Conservation (phyloP, 53 echinoderm and acorn worm species). For the Luidia sarsii region DNA sequence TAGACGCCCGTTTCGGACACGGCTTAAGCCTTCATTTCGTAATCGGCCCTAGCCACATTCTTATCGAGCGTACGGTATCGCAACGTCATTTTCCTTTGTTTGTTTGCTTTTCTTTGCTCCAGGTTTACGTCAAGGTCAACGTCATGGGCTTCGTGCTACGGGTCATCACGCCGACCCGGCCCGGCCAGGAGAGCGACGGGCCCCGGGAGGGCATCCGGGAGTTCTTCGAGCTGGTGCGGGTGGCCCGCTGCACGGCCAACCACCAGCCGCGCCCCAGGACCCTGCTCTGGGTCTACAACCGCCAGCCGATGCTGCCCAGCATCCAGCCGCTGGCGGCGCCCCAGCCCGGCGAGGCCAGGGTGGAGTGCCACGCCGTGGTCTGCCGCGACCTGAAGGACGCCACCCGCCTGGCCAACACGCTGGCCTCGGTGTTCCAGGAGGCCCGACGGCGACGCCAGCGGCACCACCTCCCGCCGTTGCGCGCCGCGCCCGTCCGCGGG, state of each 20-base stretch:
- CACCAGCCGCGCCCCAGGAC: constrained; percentile 59
- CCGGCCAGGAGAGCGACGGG: not conserved
- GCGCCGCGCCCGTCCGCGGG: constrained; percentile 4
- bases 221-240: constrained; percentile 40
- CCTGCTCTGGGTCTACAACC: constrained; percentile 48
- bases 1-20: no score
- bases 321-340: not conserved
- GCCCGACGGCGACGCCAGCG: not conserved
- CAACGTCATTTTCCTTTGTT: no score
- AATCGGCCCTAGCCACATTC: no score
- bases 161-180: constrained; percentile 1
- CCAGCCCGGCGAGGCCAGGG: not conserved
- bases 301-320: not conserved
- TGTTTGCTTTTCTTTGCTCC: not conserved
- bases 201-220: constrained; percentile 21
- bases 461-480: not conserved
- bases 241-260: constrained; percentile 61
- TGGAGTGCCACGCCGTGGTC: constrained; percentile 63
- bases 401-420: constrained; percentile 52
- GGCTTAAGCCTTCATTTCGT: no score
- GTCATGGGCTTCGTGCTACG: constrained; percentile 34
- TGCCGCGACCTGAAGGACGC: constrained; percentile 54
- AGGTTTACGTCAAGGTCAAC: constrained; percentile 48
- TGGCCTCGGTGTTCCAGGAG: constrained; percentile 51
- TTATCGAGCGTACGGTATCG: no score